phyloP scores from a whole-genome alignment of 2,113 vertebrate species.

The Callopanchax toddi region DNA sequence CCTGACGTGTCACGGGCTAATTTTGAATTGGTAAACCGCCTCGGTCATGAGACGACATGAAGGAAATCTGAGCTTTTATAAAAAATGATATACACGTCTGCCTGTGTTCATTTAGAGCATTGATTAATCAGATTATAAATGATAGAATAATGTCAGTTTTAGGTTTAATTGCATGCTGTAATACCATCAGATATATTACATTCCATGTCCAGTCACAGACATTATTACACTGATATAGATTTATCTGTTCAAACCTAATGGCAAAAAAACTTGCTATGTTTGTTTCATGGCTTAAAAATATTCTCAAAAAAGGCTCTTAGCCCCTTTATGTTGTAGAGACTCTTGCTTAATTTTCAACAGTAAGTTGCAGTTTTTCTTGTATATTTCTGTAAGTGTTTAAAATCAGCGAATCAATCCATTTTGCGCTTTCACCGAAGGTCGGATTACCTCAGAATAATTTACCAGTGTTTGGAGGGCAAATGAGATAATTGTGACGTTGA shows the following conservation, averaged over 20 bases:
- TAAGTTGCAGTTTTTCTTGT: constrained; percentile 21
- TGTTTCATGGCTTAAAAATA: too few relatives aligned
- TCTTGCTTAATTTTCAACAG: too few relatives aligned
- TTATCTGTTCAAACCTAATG: too few relatives aligned
- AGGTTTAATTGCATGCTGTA: too few relatives aligned
- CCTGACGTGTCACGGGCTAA: constrained; percentile 59
- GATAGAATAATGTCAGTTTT: neutral
- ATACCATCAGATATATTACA: too few relatives aligned
- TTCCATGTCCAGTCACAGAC: too few relatives aligned
- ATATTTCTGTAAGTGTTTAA: constrained; percentile 20
- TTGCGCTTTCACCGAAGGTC: constrained; percentile 39
- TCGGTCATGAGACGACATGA: constrained; percentile 32
- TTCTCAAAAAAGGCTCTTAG: too few relatives aligned
- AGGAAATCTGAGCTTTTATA: constrained; percentile 27
- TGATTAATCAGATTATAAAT: neutral
- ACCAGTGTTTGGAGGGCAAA: constrained; percentile 58
- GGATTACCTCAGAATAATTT: constrained; percentile 60
- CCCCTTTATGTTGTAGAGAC: too few relatives aligned
- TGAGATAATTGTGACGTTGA: constrained; percentile 65
- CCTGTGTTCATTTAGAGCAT: neutral
- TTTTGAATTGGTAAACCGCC: constrained; percentile 43
- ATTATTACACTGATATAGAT: too few relatives aligned
- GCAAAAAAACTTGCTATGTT: too few relatives aligned
- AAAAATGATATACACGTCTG: neutral
- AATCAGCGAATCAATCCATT: constrained; percentile 23